Percentiles rank a stretch among this genome's conserved stretches.
These are phyloP conservation scores for Sarcophaga subvicina DNA, from an alignment of 2,888 invertebrate genomes.

Conservation along the genomic window DNA sequence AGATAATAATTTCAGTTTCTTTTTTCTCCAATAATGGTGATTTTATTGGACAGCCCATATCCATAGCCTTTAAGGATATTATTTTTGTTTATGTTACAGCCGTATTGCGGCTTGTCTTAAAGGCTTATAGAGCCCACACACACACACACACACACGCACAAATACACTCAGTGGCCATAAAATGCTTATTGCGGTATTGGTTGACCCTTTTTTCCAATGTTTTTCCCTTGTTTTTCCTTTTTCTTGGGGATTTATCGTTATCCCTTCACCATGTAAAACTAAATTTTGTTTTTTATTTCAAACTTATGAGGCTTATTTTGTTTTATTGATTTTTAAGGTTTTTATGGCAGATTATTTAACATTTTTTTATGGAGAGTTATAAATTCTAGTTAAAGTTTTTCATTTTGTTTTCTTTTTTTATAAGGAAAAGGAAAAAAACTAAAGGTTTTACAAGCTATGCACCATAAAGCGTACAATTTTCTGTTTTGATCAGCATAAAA, in stretches of 20 bases:
- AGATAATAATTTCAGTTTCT: too few relatives aligned
- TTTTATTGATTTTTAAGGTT: slow-evolving; percentile 32
- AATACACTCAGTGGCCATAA: not conserved
- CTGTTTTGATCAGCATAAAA: not conserved
- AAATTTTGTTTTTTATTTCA: not conserved
- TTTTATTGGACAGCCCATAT: too few relatives aligned
- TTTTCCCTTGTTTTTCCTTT: too few relatives aligned
- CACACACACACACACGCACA: not conserved
- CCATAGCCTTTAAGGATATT: not conserved
- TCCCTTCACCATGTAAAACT: too few relatives aligned
- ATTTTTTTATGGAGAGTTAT: slow-evolving; percentile 14
- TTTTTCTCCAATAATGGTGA: too few relatives aligned
- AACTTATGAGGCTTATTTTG: slow-evolving; percentile 20
- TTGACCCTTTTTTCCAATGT: not conserved
- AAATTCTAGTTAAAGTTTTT: not conserved
- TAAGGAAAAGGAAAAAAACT: not conserved
- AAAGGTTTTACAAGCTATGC: not conserved
- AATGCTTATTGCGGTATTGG: not conserved
- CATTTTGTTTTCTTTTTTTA: not conserved
- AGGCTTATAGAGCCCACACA: not conserved
- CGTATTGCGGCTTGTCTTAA: not conserved
- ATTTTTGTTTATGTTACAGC: too few relatives aligned
- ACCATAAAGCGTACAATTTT: too few relatives aligned
- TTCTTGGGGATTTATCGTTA: too few relatives aligned
- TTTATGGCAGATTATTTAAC: slow-evolving; percentile 20